Evolutionary conservation across 2,888 invertebrate species (phyloP).

Genomic region (Caenorhabditis panamensis): DNA sequence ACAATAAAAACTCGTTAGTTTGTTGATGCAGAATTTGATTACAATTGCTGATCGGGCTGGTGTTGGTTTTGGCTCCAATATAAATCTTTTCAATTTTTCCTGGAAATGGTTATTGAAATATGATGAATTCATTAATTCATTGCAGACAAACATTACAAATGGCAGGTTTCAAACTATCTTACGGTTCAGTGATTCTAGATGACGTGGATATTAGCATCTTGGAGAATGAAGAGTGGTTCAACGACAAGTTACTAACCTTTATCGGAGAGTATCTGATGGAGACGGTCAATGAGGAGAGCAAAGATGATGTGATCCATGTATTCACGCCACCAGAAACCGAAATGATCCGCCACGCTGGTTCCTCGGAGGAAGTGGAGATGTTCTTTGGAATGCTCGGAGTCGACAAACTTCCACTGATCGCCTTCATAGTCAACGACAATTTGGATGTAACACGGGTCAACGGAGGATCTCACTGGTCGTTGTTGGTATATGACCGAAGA

Average conservation of each 20-base stretch:
- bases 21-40: neutral
- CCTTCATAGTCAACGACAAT: slow-evolving; percentile 70
- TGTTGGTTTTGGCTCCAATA: too few relatives aligned
- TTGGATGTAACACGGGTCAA: slow-evolving; percentile 34
- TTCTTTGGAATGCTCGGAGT: slow-evolving; percentile 38
- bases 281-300: slow-evolving; percentile 1
- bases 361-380: slow-evolving; percentile 18
- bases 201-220: slow-evolving; percentile 37
- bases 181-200: slow-evolving; percentile 27
- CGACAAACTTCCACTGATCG: slow-evolving; percentile 27
- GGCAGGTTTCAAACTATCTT: slow-evolving; percentile 35
- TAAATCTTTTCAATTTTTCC: too few relatives aligned
- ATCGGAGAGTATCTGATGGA: slow-evolving; percentile 62
- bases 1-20: slow-evolving; percentile 1
- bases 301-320: slow-evolving; percentile 17
- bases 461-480: slow-evolving; percentile 67
- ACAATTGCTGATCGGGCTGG: too few relatives aligned
- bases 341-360: slow-evolving; percentile 34
- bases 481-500: slow-evolving; percentile 58
- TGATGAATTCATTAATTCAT: too few relatives aligned
- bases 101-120: neutral
- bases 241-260: slow-evolving; percentile 69
- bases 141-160: neutral
- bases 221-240: slow-evolving; percentile 65
- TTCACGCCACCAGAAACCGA: slow-evolving; percentile 56